phyloP scores from a whole-genome alignment of 2,888 invertebrate species.

The Biston stratarius region DNA sequence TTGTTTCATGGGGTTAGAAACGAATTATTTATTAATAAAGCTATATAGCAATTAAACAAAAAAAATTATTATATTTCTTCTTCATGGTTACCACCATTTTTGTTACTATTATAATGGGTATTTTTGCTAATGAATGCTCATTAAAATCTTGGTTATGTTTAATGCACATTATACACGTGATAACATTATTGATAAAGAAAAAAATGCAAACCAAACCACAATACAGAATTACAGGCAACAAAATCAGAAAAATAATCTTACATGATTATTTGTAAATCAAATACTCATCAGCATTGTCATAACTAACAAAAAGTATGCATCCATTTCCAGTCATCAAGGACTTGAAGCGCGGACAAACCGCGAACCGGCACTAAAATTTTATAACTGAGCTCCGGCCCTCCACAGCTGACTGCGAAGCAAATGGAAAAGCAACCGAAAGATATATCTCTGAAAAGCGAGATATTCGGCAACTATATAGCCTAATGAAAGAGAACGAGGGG shows the following conservation, averaged over 20 bases:
- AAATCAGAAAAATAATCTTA: no score
- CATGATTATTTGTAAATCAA: conserved; percentile 13
- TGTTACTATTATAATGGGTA: no score
- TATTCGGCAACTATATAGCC: conserved; percentile 86
- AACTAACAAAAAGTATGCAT: conserved; percentile 30
- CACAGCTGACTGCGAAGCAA: conserved; percentile 76
- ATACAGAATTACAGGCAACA: background rate
- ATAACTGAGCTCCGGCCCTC: conserved; percentile 71
- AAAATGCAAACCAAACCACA: background rate
- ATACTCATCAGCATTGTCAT: conserved; percentile 43
- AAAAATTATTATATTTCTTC: no score
- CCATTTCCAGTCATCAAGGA: conserved; percentile 35
- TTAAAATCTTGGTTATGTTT: no score
- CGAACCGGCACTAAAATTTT: conserved; percentile 77
- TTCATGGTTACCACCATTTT: no score
- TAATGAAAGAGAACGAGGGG: conserved; percentile 86
- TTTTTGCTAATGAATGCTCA: background rate
- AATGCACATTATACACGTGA: no score
- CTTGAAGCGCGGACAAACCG: conserved; percentile 59
- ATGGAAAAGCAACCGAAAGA: conserved; percentile 79
- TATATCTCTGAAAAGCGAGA: conserved; percentile 83
- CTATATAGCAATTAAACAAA: background rate
- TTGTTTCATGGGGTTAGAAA: background rate
- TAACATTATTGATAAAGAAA: no score
- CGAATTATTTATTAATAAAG: background rate